Conservation (phyloP, 2,113 vertebrate species). For the Laticauda colubrina region DNA sequence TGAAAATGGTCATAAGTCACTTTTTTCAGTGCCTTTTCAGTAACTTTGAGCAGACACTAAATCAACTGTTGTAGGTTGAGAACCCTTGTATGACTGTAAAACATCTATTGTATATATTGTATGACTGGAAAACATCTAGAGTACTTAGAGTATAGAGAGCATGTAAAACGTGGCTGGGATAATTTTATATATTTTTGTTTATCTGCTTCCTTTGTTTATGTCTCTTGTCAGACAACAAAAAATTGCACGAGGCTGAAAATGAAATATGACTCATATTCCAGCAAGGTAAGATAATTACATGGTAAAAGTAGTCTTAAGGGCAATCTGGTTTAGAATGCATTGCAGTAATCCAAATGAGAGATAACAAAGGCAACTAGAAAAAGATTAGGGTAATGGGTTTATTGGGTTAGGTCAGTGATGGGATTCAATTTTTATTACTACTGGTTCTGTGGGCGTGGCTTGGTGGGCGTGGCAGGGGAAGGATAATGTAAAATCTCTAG, state of each 20-base stretch:
- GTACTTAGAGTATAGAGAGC: not conserved
- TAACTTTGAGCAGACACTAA: not conserved
- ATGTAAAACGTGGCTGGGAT: not conserved
- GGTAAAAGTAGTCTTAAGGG: not conserved
- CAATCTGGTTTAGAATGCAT: not conserved
- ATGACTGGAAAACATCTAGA: not conserved
- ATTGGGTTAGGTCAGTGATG: not conserved
- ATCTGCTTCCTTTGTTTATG: not conserved
- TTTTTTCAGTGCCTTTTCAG: not conserved
- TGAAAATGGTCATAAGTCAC: not conserved
- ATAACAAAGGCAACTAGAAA: not conserved
- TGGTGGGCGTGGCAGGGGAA: too few species aligned
- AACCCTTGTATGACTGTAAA: too few species aligned
- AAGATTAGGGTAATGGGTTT: not conserved
- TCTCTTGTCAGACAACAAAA: not conserved
- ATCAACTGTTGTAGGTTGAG: not conserved
- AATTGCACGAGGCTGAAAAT: constrained; percentile 15
- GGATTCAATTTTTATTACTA: too few species aligned
- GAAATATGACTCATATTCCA: constrained; percentile 18
- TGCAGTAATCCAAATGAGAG: not conserved
- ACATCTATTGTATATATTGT: not conserved
- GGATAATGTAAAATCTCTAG: too few species aligned
- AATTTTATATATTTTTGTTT: not conserved
- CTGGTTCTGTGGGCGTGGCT: too few species aligned
- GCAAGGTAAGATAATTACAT: not conserved